Evolutionary conservation across 2,113 vertebrate species (phyloP).

Genomic region (Crotalus horridus): DNA sequence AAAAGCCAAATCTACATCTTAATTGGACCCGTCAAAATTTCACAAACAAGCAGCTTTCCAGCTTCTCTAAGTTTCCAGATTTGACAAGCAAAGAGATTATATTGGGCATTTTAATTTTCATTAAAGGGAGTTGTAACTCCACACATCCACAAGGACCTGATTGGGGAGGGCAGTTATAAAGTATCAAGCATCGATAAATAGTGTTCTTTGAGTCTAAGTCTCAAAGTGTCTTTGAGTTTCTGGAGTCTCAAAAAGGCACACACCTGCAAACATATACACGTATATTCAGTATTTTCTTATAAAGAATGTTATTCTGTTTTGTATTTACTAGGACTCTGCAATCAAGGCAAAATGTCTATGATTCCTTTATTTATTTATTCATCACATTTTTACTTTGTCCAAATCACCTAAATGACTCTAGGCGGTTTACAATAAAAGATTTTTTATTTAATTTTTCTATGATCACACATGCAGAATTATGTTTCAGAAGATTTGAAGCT

Average conservation of each 20-base stretch:
- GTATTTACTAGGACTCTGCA: not conserved
- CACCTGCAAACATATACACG: not conserved
- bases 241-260: not conserved
- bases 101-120: not conserved
- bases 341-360: not conserved
- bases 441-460: not conserved
- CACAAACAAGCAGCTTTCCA: not conserved
- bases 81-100: not conserved
- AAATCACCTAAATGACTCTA: not conserved
- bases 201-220: not conserved
- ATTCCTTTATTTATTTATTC: not conserved
- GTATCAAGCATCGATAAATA: not conserved
- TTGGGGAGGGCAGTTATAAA: not conserved
- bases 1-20: not conserved
- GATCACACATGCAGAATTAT: not conserved
- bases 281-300: not conserved
- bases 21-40: not conserved
- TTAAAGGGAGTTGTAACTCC: not conserved
- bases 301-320: not conserved
- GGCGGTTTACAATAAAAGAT: not conserved
- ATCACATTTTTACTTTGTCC: not conserved
- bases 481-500: not conserved
- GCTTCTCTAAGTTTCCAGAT: not conserved
- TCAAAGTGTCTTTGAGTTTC: too few relatives aligned
- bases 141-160: not conserved